Base-by-base conservation (phyloP, 92 coral and sea anemone species). In the Phenganax marumi region DNA sequence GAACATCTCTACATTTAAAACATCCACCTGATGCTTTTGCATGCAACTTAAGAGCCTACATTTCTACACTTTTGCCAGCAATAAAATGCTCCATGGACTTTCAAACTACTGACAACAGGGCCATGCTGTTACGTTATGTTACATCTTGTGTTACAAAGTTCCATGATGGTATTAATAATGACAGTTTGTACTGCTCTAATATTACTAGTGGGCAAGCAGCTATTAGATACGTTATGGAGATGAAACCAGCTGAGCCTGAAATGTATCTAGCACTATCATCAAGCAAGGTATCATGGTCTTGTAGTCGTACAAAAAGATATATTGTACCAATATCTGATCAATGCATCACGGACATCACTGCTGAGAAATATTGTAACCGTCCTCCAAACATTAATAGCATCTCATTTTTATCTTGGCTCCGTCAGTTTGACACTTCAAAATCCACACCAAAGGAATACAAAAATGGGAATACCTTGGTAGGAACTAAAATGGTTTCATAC, bases 81-180 rank as follows among this genome's bases (percentile, higher is more conserved):
- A 18, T 88, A 17, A 52, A 73, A 43, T 88, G 88, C 66, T 58
- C 85, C 10, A 88, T 88, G 91, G 88, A 84, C 26, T 75, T 79
- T 22, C 91, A 84, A 65, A 21, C 85, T 8, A 47, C 79, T 0
- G 88, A 88, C 52, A 83, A 83, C 39, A 80, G 58, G 13, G 91
- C 65, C 23, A 85, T 88, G 86, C 24, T 85, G 9, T 19, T 88
- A 43, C 52, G 56, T 46, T 85, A 80, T 81, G 84, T 77, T 0
- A 14, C 86, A 3, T 69, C 72, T n/a, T n/a, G 85, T 24, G 79
- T 85, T 3, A 71, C 84, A 1, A 88, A 88, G n/a, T 64, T 81
- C 74, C 70, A 74, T 0, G 88, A 88, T 47, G 79, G 79, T 0
- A 46, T 88, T 0, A 66, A 76, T 22, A 24, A n/a, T 55, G 82